A percentile compares a stretch with the other conserved stretches of the same genome.
Conservation (phyloP, 2,797 vertebrate species). For the Graptemys geographica region DNA sequence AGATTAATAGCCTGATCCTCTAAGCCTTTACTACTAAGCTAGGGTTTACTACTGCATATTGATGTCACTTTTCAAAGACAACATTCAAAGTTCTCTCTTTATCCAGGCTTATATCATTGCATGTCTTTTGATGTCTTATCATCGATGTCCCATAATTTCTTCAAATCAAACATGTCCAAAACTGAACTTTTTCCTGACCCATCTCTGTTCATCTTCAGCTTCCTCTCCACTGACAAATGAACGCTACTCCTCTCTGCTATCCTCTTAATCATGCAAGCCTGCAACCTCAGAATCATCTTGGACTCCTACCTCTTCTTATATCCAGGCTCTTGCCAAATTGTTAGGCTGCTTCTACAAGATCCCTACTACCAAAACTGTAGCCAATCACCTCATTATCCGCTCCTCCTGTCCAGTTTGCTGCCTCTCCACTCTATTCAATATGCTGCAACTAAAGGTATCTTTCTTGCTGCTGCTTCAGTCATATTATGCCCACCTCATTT, state of each 20-base stretch:
- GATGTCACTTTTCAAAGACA: background rate
- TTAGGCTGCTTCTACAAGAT: background rate
- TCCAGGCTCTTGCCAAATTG: background rate
- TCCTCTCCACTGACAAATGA: background rate
- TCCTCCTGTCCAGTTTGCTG: background rate
- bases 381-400: background rate
- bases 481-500: background rate
- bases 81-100: background rate
- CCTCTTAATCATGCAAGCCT: background rate
- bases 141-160: background rate
- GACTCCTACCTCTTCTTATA: background rate
- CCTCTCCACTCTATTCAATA: background rate
- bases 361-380: background rate
- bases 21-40: background rate
- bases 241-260: background rate
- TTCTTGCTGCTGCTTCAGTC: background rate
- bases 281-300: background rate
- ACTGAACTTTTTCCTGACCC: background rate
- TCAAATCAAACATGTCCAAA: background rate
- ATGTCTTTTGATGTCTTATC: background rate
- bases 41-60: background rate
- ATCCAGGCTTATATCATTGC: background rate
- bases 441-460: background rate
- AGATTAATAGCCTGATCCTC: background rate
- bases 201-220: background rate